Percentiles rank a stretch among this genome's conserved stretches.
These are phyloP conservation scores for Rousettus leschenaultii DNA, from an alignment of 2,113 vertebrate species.

Conservation along the genomic window DNA sequence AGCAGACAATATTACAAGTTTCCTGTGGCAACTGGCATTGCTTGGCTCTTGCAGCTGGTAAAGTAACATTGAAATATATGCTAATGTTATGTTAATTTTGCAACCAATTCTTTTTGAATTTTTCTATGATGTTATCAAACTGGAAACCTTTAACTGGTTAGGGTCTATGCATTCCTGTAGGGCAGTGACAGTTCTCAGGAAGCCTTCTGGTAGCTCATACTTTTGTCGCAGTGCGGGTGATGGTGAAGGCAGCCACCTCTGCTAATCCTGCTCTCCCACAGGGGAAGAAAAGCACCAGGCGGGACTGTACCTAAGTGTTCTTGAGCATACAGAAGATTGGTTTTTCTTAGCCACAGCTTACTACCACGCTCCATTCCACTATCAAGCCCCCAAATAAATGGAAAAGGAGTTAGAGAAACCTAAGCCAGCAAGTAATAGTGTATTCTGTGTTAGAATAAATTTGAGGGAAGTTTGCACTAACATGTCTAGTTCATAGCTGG, in stretches of 20 bases:
- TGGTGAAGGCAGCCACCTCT: background rate
- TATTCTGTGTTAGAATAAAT: background rate
- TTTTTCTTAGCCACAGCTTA: background rate
- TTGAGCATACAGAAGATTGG: background rate
- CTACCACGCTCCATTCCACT: background rate
- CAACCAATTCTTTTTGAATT: background rate
- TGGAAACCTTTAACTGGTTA: background rate
- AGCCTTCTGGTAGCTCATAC: background rate
- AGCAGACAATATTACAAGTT: conserved; percentile 94
- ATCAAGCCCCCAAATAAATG: background rate
- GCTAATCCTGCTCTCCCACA: background rate
- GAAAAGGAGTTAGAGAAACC: background rate
- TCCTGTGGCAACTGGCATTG: conserved; percentile 98
- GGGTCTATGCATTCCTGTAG: background rate
- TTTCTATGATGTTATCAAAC: background rate
- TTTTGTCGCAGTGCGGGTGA: background rate
- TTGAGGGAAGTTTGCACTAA: background rate
- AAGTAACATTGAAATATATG: conserved; percentile 30
- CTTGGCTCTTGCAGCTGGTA: conserved; percentile 97
- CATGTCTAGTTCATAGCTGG: background rate
- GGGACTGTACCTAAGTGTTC: background rate
- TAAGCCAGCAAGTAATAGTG: background rate
- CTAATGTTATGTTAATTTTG: background rate
- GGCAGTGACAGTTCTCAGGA: background rate
- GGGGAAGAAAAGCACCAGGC: background rate